Evolutionary conservation across 2,113 vertebrate species (phyloP), one percentile per base, ranked within the genome.

Genomic region (Tachycineta bicolor): DNA sequence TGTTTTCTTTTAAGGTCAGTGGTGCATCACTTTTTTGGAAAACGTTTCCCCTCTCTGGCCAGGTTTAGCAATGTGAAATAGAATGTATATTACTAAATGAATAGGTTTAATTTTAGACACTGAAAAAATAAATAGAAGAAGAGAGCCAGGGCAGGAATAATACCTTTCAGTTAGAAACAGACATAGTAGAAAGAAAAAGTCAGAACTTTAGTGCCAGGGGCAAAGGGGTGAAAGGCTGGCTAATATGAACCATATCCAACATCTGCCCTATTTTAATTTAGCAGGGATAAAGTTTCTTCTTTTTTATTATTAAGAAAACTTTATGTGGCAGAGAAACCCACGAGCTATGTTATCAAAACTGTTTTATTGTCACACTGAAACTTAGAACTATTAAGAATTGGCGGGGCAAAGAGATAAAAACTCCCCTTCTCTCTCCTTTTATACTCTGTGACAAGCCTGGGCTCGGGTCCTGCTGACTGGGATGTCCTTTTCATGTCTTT

Each of bases 261-360:
- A 96, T 92, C 90, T 97, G 87, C 92, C 91, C 94, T 91, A 79
- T 96, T 97, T 96, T 96, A 96, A 97, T 97, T 97, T 97, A 96
- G 87, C 77, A 50, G 95, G 93, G 87, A 90, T 97, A 97, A 93
- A 90, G 85, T 97, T 97, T 95, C 92, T 95, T 95, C 93, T 94
- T 83, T 93, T 96, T 96, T 97, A 96, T 96, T 97, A 96, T 94
- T 96, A 96, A 97, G 95, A 97, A 97, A 98, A 97, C 92, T 96
- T 97, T 87, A 79, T 83, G 79, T 96, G 83, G 77, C 95, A 83
- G 82, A 94, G 92, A 96, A 96, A 95, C 56, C 93, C 89, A 79
- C 28, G 84, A 97, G 93, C 93, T 95, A 41, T 53, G 68, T 92
- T 94, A 93, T 95, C 92, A 96, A 93, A 96, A 94, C 91, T 87